Evolutionary conservation across 2,113 vertebrate species (phyloP).

Genomic region (Callipepla squamata): DNA sequence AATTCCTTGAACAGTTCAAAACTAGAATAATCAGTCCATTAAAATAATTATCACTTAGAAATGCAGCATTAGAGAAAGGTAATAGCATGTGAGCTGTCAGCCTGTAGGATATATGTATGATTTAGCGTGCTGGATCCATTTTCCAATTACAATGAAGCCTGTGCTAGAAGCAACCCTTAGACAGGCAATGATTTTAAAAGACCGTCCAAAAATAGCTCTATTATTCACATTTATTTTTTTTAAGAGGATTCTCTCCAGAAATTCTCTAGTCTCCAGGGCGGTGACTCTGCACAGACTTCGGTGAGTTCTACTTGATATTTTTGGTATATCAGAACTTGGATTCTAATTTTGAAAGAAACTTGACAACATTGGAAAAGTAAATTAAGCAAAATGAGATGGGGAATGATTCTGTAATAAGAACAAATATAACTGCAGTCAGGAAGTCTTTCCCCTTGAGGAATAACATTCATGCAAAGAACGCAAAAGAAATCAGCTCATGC

Average conservation of each 20-base stretch:
- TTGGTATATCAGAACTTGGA: not conserved
- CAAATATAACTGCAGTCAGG: not conserved
- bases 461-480: not conserved
- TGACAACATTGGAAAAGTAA: slow-evolving; percentile 15
- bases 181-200: slow-evolving; percentile 10
- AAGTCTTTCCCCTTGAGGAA: not conserved
- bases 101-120: not conserved
- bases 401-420: not conserved
- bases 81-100: slow-evolving; percentile 17
- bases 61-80: not conserved
- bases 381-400: not conserved
- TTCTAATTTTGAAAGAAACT: slow-evolving; percentile 32
- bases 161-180: not conserved
- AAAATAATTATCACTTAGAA: slow-evolving; percentile 50
- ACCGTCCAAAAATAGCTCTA: slow-evolving; percentile 26
- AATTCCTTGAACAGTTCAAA: not conserved
- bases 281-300: not conserved
- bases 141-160: slow-evolving; percentile 1
- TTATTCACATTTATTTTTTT: not conserved
- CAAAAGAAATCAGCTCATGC: not conserved
- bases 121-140: not conserved
- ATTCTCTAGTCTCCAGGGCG: not conserved
- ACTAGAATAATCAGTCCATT: not conserved
- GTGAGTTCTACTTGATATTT: slow-evolving; percentile 2
- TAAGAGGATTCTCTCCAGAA: not conserved